phyloP scores from a whole-genome alignment of 2,797 vertebrate genomes.

The Phyllotis vaccarum region DNA sequence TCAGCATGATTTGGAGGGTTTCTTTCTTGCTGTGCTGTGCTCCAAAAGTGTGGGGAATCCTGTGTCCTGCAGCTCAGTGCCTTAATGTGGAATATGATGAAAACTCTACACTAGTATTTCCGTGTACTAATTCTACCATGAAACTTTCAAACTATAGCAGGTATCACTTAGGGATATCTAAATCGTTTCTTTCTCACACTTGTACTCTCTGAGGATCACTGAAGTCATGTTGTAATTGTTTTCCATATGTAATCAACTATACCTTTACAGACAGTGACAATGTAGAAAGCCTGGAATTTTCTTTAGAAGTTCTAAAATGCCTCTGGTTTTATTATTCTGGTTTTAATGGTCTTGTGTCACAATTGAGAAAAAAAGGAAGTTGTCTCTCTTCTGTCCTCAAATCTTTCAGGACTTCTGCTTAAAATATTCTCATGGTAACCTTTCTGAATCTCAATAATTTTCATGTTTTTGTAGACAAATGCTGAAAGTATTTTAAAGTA shows the following conservation, averaged over 20 bases:
- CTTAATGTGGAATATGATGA: neutral
- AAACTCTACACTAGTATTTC: conserved; percentile 47
- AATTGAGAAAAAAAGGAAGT: neutral
- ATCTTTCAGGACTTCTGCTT: conserved; percentile 33
- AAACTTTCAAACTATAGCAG: conserved; percentile 20
- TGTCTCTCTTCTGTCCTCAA: conserved; percentile 47
- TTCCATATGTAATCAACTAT: conserved; percentile 8
- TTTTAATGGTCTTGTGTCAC: conserved; percentile 35
- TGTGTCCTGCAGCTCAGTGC: neutral
- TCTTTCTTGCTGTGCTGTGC: conserved; percentile 7
- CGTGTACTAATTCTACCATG: neutral
- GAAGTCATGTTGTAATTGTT: neutral
- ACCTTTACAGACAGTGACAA: neutral
- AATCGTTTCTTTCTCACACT: neutral
- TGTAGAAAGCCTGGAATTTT: conserved; percentile 29
- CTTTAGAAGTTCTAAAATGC: conserved; percentile 20
- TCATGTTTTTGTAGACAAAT: neutral
- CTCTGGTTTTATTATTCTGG: conserved; percentile 27
- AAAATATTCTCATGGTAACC: neutral
- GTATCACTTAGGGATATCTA: neutral
- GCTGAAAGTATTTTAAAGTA: conserved; percentile 21
- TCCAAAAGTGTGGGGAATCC: neutral
- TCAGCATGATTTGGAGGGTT: conserved; percentile 35
- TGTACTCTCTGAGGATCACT: neutral
- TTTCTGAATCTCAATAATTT: neutral